A percentile compares a stretch with the other conserved stretches of the same genome.
These are phyloP conservation scores for Hystrix brachyura DNA, from an alignment of 2,113 vertebrate species.

Conservation along the genomic window DNA sequence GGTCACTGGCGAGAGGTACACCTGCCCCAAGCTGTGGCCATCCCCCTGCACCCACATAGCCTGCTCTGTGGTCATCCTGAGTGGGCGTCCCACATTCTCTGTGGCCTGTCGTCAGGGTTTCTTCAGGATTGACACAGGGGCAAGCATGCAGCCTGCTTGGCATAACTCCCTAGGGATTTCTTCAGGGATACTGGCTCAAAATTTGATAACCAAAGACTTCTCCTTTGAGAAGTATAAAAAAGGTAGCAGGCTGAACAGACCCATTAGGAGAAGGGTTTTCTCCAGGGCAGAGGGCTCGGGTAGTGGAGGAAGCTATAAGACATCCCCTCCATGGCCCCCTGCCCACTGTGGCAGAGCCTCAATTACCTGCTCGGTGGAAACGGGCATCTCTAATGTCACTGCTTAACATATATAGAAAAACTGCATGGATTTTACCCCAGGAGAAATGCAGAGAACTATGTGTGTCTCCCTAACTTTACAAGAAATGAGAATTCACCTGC, in stretches of 20 bases:
- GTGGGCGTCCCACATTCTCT: accelerated
- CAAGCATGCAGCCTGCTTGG: neutral
- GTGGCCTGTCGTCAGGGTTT: neutral
- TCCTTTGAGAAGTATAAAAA: neutral
- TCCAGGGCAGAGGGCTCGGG: neutral
- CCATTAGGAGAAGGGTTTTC: neutral
- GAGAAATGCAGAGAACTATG: too few relatives aligned
- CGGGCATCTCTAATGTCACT: neutral
- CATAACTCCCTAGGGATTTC: neutral
- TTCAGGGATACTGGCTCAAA: neutral
- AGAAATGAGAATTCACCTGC: neutral
- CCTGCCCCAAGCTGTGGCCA: neutral
- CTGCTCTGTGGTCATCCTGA: neutral
- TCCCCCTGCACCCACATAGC: neutral
- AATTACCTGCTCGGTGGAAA: neutral
- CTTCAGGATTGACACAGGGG: neutral
- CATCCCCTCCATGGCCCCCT: neutral
- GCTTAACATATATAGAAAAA: neutral
- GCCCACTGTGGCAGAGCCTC: accelerated
- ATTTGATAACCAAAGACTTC: neutral
- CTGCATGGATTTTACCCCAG: neutral
- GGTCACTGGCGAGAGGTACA: neutral
- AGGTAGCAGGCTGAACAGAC: accelerated
- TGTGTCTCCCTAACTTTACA: neutral
- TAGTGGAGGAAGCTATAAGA: neutral